Evolutionary conservation across 2,113 vertebrate genomes (phyloP), one percentile per base, ranked within the genome.

Genomic region (Anhinga rufa): DNA sequence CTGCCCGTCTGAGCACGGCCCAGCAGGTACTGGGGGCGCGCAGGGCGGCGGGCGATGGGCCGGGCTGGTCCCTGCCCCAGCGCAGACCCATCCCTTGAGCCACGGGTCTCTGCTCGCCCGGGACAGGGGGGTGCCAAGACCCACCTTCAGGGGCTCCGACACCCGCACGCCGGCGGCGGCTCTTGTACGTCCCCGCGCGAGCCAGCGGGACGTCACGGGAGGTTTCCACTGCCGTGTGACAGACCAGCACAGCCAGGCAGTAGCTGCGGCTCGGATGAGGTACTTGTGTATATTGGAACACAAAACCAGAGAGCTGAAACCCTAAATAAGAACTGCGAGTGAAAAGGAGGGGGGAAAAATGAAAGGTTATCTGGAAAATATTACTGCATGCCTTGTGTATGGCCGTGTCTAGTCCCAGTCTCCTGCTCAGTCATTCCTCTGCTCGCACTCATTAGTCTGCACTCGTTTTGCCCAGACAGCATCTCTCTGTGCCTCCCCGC

Each of bases 11-110:
- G 26, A 25, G 28, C 32, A 9, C 1, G 1, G 68, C 38, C 32
- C 70, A 52, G 54, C 26, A 26, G 70, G 60, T 31, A 14, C 26
- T 4, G 1, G 14, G 29, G 34, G 22, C 15, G 18, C 40, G 10
- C 25, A 28, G 38, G 26, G n/a, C 17, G 14, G 58, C 42, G 42
- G 42, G 21, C 57, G 57, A 28, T 22, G 48, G 34, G 31, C 24
- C 6, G 3, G 36, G 44, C 54, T 48, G 36, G 32, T 70, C 54
- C 44, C 40, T 5, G 1, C 28, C 28, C 66, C 38, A 34, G 5
- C 1, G 0, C 0, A 0, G 17, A 76, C 21, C 17, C 61, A 1
- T 13, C 81, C 52, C 31, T 48, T 6, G 1, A 48, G 42, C 42
- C 3, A 0, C 4, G n/a, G 55, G 21, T 38, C 24, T 81, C 57